phyloP scores from a whole-genome alignment of 2,888 invertebrate genomes.

The Hydropsyche betteni region DNA sequence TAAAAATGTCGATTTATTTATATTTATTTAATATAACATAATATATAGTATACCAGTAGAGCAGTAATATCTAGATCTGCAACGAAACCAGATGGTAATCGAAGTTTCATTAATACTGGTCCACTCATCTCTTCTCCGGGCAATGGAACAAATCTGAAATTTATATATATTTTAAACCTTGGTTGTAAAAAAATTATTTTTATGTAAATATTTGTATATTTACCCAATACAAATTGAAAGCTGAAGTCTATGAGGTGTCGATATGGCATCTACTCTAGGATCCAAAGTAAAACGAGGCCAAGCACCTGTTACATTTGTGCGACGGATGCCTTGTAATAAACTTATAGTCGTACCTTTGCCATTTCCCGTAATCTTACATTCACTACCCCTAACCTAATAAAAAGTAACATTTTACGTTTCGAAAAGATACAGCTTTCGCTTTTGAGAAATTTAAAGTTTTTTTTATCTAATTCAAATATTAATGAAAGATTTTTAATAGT shows the following conservation, averaged over 20 bases:
- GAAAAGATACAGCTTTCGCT: no score
- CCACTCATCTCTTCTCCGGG: slow-evolving; percentile 79
- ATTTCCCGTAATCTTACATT: slow-evolving; percentile 70
- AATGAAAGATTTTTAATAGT: no score
- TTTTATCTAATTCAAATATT: no score
- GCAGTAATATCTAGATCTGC: slow-evolving; percentile 79
- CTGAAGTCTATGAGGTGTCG: slow-evolving; percentile 78
- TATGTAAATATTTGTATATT: slow-evolving; percentile 51
- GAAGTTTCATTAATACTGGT: slow-evolving; percentile 90
- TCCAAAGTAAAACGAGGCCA: slow-evolving; percentile 88
- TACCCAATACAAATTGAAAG: slow-evolving; percentile 85
- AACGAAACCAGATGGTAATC: slow-evolving; percentile 89
- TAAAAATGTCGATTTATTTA: not conserved
- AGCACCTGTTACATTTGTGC: slow-evolving; percentile 86
- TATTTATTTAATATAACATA: not conserved
- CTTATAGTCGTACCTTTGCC: slow-evolving; percentile 83
- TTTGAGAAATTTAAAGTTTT: no score
- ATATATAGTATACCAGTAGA: slow-evolving; percentile 60
- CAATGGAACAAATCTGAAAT: slow-evolving; percentile 70
- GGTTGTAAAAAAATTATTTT: slow-evolving; percentile 3
- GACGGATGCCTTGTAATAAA: slow-evolving; percentile 82
- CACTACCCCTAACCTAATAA: slow-evolving; percentile 63
- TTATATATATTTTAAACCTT: slow-evolving; percentile 40
- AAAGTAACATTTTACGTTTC: slow-evolving; percentile 47
- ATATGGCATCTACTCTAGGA: slow-evolving; percentile 84